A percentile compares a stretch with the other conserved stretches of the same genome.
Evolutionary conservation across 2,797 vertebrate genomes (phyloP).

Genomic region (Natrix natrix): DNA sequence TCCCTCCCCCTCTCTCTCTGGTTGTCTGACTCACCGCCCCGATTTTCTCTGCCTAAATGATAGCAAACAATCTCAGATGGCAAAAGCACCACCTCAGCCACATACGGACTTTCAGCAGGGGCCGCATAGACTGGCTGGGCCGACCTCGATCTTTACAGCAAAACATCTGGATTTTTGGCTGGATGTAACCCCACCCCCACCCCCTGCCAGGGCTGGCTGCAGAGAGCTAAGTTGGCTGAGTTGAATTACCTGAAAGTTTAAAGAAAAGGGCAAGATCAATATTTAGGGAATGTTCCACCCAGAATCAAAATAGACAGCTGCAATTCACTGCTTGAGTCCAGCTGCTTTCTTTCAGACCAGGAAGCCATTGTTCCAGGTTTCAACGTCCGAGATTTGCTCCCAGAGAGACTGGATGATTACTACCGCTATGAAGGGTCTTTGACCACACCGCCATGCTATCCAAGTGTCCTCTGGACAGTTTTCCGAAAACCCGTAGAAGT

Average conservation of each 20-base stretch:
- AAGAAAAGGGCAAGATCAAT: not conserved
- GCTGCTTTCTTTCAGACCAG: conserved; percentile 74
- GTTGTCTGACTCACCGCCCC: not conserved
- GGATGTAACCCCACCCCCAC: not conserved
- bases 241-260: not conserved
- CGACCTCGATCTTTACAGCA: not conserved
- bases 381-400: conserved; percentile 82
- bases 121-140: not conserved
- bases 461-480: conserved; percentile 92
- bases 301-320: not conserved
- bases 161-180: not conserved
- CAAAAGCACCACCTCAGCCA: not conserved
- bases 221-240: not conserved
- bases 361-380: conserved; percentile 80
- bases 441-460: conserved; percentile 94
- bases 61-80: not conserved
- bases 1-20: too few relatives aligned
- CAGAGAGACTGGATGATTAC: conserved; percentile 81
- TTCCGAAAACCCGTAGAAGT: conserved; percentile 84
- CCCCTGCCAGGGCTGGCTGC: not conserved
- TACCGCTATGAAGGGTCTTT: conserved; percentile 93
- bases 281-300: not conserved
- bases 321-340: not conserved
- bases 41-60: not conserved
- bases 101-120: not conserved